Conservation (phyloP, 2,113 vertebrate species). For the Aphelocoma coerulescens region DNA sequence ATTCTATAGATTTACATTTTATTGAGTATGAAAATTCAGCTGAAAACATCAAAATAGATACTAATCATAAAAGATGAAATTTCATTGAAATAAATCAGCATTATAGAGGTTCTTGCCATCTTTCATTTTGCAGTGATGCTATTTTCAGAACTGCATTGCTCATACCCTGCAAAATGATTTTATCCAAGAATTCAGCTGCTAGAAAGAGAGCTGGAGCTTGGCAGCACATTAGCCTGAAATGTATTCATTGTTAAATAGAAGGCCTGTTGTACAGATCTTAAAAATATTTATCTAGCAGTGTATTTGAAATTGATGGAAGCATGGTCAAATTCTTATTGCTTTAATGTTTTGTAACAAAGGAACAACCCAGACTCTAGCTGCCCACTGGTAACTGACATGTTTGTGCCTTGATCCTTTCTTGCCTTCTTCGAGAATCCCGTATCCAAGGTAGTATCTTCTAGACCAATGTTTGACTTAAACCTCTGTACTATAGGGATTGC, state of each 20-base stretch:
- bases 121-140: constrained; percentile 61
- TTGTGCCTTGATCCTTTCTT: not conserved
- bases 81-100: constrained; percentile 41
- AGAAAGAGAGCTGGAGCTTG: constrained; percentile 45
- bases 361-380: not conserved
- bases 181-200: constrained; percentile 62
- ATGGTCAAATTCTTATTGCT: not conserved
- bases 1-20: not conserved
- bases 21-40: not conserved
- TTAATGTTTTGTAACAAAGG: constrained; percentile 6
- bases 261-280: constrained; percentile 38
- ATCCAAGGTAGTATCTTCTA: not conserved
- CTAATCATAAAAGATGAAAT: not conserved
- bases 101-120: constrained; percentile 38
- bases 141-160: constrained; percentile 62
- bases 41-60: not conserved
- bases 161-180: constrained; percentile 57
- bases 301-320: constrained; percentile 17
- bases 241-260: constrained; percentile 55
- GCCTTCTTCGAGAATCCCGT: not conserved
- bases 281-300: constrained; percentile 58
- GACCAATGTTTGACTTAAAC: not conserved
- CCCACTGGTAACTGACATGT: not conserved
- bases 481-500: not conserved
- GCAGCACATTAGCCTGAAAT: constrained; percentile 23